Evolutionary conservation across 2,888 invertebrate genomes (phyloP), one percentile per base, ranked within the genome.

Genomic region (Noctua fimbriata): DNA sequence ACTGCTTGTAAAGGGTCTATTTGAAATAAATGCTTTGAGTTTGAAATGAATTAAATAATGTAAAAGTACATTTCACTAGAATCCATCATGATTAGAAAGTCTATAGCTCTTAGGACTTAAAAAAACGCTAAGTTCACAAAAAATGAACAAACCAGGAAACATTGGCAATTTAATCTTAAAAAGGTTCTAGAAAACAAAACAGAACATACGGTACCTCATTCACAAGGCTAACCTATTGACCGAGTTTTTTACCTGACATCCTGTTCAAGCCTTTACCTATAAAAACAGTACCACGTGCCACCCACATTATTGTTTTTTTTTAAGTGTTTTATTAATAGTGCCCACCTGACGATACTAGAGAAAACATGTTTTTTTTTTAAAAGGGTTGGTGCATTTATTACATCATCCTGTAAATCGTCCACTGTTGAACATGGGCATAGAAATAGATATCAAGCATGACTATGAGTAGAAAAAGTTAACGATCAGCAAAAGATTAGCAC

Each of bases 261-360:
- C 90, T 87, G 88, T 88, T 78, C 66, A 89, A 91, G 84, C 89
- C 89, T 88, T 92, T 87, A 69, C 44, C 21, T 77, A 86, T 83
- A 91, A 93, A 92, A 91, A 88, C n/a, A 63, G 24, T 76, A 92
- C 90, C 94, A 93, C 93, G 94, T 92, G 94, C 93, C 92, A 76
- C 83, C 87, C 87, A 84, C 90, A 84, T 87, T 78, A 81, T 44
- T 21, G 75, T n/a, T 71, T 77, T 90, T 78, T 79, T 78, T 58
- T 69, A 36, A 88, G 32, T 58, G 41, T 71, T 90, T 88, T 86
- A 84, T 86, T 87, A 85, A 90, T 87, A 80, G 78, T 73, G 82
- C 81, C 87, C 92, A 93, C 90, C 92, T 93, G 92, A 90, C 90
- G 65, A 47, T 69, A 36, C 32, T 75, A 69, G 47, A 75, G 69